Base-by-base conservation (phyloP, 2,888 invertebrate species). In the Pristionchus mayeri region DNA sequence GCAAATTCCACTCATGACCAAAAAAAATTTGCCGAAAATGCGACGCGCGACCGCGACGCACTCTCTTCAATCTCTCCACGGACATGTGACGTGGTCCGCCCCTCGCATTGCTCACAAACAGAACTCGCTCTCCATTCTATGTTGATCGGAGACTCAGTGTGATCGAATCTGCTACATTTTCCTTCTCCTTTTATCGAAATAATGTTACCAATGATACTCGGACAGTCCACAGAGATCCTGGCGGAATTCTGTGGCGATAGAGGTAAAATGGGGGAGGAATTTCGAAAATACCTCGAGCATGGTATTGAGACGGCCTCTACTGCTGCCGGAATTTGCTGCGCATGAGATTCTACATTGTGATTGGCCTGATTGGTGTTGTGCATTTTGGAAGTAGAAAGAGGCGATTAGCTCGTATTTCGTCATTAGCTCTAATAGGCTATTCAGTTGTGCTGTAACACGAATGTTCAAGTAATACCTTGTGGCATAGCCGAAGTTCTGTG, bases 41-140 rank as follows among this genome's bases (percentile, higher is more conserved):
- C 44, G 6, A 44, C 44, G 44, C 7, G 6, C 13, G 44, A 13
- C 44, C 7, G 30, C 67, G 40, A 40, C 44, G 40, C 13, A 7
- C 24, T 75, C 50, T 50, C 76, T 27, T 50, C 76, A 27, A 48
- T 52, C 50, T 76, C 50, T 1, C 76, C 30, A 48, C 21, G 24
- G 76, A 30, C 80, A 57, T 80, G 80, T 80, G 80, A 80, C 80
- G 80, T 80, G 80, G 30, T n/a, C 80, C 80, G 80, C 80, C 80
- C 57, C 80, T 50, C 40, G n/a, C 27, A 24, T 80, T 52, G 57
- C 80, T 57, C 80, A 57, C 80, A 80, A 52, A 80, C 57, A 57
- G 54, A 80, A 54, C 80, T 40, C 80, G 76, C 80, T 57, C 57
- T 40, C 52, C 44, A 57, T 54, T 57, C 80, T 57, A 57, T 44